Evolutionary conservation across 2,888 invertebrate genomes (phyloP), one percentile per base, ranked within the genome.

Genomic region (Camponotus fellah): DNA sequence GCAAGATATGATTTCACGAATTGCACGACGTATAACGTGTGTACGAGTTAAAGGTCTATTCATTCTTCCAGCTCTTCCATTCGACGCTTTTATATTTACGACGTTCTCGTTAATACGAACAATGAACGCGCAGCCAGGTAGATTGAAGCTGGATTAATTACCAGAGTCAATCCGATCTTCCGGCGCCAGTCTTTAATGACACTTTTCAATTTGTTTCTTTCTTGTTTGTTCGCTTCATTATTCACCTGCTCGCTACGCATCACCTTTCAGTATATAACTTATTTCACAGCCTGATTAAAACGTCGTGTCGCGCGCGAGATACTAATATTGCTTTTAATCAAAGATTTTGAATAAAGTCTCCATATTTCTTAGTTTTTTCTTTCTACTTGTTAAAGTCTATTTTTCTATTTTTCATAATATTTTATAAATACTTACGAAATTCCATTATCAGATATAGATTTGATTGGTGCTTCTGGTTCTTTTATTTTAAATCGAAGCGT

Each of bases 191-290:
- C 43, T 32, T 43, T 74, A 81, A 85, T 49, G 68, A 71, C 58
- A 62, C 77, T 82, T 83, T 87, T 85, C 87, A 89, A 89, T 89
- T 87, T 86, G 69, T 84, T 77, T 80, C 75, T 83, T 40, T n/a
- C n/a, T 66, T 53, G 77, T 74, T 79, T 85, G 14, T 79, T 56
- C 49, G 60, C 62, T 58, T 85, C 62, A 58, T 26, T 46, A 6
- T 60, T 46, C 58, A 8, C 17, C 14, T 12, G 12, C 34, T 26
- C 37, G 43, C 46, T 37, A 65, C 34, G 43, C 58, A 21, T 53
- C 10, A 26, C 37, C 37, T 46, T 46, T 71, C 17, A 37, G n/a
- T 58, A 4, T 34, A 32, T 56, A 10, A 71, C 21, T 71, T 60
- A 34, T 58, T 79, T 34, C 40, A n/a, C 17, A 12, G 58, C 32